phyloP scores from a whole-genome alignment of 2,888 invertebrate genomes.

The Rhodophaea formosa region DNA sequence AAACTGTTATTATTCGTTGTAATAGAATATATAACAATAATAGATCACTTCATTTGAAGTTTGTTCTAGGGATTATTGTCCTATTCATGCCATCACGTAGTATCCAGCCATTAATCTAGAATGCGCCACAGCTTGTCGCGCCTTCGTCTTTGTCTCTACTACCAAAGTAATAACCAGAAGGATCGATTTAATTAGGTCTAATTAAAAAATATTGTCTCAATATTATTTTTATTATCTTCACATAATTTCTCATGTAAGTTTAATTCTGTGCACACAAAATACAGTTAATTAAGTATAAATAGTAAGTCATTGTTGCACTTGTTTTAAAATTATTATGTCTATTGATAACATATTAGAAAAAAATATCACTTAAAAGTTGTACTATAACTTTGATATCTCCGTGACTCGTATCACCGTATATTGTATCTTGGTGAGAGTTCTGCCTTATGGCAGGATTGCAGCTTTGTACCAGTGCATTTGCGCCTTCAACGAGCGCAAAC shows the following conservation, averaged over 20 bases:
- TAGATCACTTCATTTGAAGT: neutral
- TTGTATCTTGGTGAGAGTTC: neutral
- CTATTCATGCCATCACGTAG: no score
- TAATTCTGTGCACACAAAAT: neutral
- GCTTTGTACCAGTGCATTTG: neutral
- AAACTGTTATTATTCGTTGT: neutral
- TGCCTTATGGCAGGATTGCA: neutral
- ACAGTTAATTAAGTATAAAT: no score
- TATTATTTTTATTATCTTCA: neutral
- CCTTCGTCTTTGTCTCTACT: no score
- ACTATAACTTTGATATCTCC: neutral
- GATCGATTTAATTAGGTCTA: neutral
- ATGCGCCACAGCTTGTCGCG: no score
- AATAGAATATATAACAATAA: neutral
- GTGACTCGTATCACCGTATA: neutral
- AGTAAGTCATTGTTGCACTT: no score
- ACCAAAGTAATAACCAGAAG: no score
- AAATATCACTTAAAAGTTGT: no score
- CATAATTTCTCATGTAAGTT: neutral
- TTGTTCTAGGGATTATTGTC: neutral
- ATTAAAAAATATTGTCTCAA: neutral
- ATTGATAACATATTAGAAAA: no score
- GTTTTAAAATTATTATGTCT: no score
- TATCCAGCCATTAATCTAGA: no score
- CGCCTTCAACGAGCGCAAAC: constrained; percentile 6